Percentiles rank a stretch among this genome's conserved stretches.
Evolutionary conservation across 2,797 vertebrate species (phyloP).

Genomic region (Champsocephalus gunnari): DNA sequence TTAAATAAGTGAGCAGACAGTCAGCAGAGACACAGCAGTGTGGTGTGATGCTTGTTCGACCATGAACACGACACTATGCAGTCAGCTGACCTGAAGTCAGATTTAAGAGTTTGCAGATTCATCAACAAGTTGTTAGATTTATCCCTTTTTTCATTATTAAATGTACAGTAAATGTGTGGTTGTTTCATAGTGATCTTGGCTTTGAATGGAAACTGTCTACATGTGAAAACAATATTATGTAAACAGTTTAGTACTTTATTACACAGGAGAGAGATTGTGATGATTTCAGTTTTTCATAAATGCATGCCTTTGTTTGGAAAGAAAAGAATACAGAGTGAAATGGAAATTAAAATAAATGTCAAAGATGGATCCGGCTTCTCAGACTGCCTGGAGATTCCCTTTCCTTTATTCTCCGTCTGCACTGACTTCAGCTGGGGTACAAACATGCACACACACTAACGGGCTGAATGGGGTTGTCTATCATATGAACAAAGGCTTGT

Average conservation of each 20-base stretch:
- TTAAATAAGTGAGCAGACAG: constrained; percentile 23
- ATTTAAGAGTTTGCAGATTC: not conserved
- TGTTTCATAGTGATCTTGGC: not conserved
- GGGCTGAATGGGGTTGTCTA: constrained; percentile 72
- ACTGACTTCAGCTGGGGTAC: constrained; percentile 48
- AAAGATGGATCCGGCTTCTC: constrained; percentile 17
- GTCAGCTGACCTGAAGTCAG: constrained; percentile 12
- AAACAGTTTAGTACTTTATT: not conserved
- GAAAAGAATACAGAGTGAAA: not conserved
- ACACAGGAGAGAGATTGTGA: not conserved
- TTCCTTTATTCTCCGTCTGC: constrained; percentile 47
- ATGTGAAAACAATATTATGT: not conserved
- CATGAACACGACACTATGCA: not conserved
- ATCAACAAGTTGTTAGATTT: not conserved
- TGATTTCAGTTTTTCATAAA: not conserved
- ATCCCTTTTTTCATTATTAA: not conserved
- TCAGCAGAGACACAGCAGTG: constrained; percentile 2
- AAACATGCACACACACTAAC: not conserved
- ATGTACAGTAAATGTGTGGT: not conserved
- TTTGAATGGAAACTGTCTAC: not conserved
- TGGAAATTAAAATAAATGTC: constrained; percentile 8
- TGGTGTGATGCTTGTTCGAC: not conserved
- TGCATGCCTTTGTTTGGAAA: not conserved
- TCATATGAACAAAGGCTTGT: constrained; percentile 75
- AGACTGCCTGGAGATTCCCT: constrained; percentile 45